phyloP scores from a whole-genome alignment of 2,113 vertebrate species.

The Eonycteris spelaea region DNA sequence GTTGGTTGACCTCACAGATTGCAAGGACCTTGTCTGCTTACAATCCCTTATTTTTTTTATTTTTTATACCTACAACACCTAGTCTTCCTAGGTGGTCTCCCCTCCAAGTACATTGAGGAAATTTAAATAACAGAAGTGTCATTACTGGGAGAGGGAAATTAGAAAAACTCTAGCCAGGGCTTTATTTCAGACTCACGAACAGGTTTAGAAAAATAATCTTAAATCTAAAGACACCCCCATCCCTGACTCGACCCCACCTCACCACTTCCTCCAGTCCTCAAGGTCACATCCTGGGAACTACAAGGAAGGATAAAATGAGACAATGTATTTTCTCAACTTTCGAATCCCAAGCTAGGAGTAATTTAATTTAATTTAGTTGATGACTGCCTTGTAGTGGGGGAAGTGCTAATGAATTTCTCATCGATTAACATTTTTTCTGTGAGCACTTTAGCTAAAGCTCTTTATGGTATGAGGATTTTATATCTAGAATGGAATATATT shows the following conservation, averaged over 20 bases:
- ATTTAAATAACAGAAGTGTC: constrained; percentile 3
- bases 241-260: background rate
- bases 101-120: background rate
- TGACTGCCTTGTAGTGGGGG: background rate
- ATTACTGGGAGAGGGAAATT: background rate
- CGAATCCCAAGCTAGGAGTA: background rate
- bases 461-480: background rate
- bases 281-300: background rate
- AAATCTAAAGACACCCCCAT: background rate
- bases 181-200: background rate
- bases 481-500: background rate
- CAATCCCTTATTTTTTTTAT: too few relatives aligned
- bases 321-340: constrained; percentile 5
- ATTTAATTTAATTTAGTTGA: background rate
- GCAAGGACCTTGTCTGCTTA: too few relatives aligned
- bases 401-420: background rate
- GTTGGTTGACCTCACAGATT: too few relatives aligned
- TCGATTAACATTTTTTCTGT: background rate
- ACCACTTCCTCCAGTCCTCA: background rate
- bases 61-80: too few relatives aligned
- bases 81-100: too few relatives aligned
- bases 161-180: background rate
- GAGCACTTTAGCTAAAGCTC: background rate
- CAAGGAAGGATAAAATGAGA: background rate
- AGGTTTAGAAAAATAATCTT: background rate